Base-by-base conservation (phyloP, 2,113 vertebrate species). In the Neodontobutis hainanensis region DNA sequence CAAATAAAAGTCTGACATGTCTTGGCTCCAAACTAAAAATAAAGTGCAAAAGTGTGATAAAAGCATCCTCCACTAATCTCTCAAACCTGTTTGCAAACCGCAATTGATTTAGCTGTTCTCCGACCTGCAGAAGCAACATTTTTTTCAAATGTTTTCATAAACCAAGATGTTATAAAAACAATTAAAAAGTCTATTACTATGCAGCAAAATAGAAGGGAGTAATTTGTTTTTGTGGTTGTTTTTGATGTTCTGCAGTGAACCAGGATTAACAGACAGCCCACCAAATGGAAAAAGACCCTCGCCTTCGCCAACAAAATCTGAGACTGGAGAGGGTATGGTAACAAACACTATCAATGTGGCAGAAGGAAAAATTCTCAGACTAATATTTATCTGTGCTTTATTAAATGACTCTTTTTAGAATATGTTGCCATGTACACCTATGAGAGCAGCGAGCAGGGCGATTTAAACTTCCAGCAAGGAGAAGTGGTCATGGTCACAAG, bases 401-500 rank as follows among this genome's bases (percentile, higher is more conserved):
- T 19, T 52, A 12, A 9, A 34, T 5, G 8, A 7, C n/a, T 55
- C 4, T 10, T 8, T 12, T 8, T n/a, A 99, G 97, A 99, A 75
- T 99, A 95, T 76, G 81, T 99, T 79, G 97, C 97, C 78, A 98
- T 99, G 97, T 99, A 99, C 85, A 99, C 96, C 11, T 99, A 99
- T 5, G 97, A 99, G 90, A 99, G 97, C 90, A 96, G 91, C 57
- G 97, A 99, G 89, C 97, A 97, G 89, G 97, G 97, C 0, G 97
- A 99, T 88, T 93, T 99, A 85, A 97, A 95, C 69, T 99, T 99
- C 92, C 96, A 98, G 88, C 97, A 98, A 88, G 97, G 97, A 35
- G 97, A 99, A 77, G 79, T 99, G 75, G 98, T 99, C 83, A 84
- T 95, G 84, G 97, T 99, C 73, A 97, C 94, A 73, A 97, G 96